Conservation (phyloP, 2,888 invertebrate genomes). For the Drosophila anomelani region DNA sequence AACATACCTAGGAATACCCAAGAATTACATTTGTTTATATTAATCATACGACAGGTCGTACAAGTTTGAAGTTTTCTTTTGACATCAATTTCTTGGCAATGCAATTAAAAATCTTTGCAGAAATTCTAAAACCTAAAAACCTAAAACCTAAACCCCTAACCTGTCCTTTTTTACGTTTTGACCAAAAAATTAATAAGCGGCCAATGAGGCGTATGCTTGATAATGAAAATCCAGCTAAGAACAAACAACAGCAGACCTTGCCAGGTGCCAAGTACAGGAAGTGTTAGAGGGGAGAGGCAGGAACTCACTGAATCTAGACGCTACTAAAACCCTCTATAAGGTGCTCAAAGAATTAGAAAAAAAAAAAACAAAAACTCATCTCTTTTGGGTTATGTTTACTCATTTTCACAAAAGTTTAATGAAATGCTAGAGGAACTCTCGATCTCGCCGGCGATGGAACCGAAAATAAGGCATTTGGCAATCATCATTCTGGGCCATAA, state of each 20-base stretch:
- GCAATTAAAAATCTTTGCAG: background rate
- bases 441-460: background rate
- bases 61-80: background rate
- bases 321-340: background rate
- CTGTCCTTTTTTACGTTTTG: background rate
- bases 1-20: no score
- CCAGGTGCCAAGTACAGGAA: no score
- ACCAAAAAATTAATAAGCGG: slow-evolving; percentile 52
- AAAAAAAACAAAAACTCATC: background rate
- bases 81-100: background rate
- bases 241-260: slow-evolving; percentile 1
- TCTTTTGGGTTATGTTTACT: background rate
- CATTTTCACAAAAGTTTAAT: background rate
- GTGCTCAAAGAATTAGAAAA: no score
- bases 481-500: slow-evolving; percentile 40
- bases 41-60: slow-evolving; percentile 8
- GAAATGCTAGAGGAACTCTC: slow-evolving; percentile 2
- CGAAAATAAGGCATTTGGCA: slow-evolving; percentile 35
- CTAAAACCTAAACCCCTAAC: background rate
- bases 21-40: background rate
- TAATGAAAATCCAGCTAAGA: slow-evolving; percentile 57
- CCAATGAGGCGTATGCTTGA: slow-evolving; percentile 37
- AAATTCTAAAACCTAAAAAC: background rate
- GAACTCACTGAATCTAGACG: no score
- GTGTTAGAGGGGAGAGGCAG: no score